These are phyloP conservation scores for Leptinotarsa lineolata DNA, from an alignment of 1,140 invertebrate genomes.

Conservation along the genomic window DNA sequence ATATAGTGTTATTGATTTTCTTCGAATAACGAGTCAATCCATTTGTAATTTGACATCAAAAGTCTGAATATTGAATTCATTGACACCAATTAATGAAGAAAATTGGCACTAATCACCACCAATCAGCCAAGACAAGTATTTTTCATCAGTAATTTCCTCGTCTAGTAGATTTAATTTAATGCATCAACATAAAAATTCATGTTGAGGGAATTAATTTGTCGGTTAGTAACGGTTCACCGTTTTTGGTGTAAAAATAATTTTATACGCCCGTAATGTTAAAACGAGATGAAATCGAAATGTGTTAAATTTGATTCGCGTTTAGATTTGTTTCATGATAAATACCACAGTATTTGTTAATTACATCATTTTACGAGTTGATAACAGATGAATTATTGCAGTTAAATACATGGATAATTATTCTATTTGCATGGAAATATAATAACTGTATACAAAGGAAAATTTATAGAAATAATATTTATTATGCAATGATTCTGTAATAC, in stretches of 20 bases:
- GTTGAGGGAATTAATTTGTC: not conserved
- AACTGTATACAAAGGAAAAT: not conserved
- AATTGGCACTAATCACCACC: not conserved
- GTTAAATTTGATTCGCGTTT: not conserved
- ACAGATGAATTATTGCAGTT: not conserved
- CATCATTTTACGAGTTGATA: not conserved
- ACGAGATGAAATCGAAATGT: not conserved
- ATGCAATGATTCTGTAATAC: not conserved
- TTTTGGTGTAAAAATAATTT: not conserved
- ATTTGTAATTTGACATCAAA: not conserved
- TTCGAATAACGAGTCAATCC: not conserved
- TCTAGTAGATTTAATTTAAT: not conserved
- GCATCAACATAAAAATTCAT: not conserved
- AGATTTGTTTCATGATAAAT: not conserved
- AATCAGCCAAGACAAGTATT: not conserved
- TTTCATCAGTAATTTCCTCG: not conserved
- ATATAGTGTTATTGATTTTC: too few relatives aligned
- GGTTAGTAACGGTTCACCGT: not conserved
- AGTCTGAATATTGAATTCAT: not conserved
- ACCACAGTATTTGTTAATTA: not conserved
- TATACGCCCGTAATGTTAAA: not conserved
- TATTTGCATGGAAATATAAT: not conserved
- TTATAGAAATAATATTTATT: not conserved
- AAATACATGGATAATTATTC: not conserved
- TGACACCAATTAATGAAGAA: not conserved